Conservation (phyloP, 2,797 vertebrate species). For the Rousettus madagascariensis region DNA sequence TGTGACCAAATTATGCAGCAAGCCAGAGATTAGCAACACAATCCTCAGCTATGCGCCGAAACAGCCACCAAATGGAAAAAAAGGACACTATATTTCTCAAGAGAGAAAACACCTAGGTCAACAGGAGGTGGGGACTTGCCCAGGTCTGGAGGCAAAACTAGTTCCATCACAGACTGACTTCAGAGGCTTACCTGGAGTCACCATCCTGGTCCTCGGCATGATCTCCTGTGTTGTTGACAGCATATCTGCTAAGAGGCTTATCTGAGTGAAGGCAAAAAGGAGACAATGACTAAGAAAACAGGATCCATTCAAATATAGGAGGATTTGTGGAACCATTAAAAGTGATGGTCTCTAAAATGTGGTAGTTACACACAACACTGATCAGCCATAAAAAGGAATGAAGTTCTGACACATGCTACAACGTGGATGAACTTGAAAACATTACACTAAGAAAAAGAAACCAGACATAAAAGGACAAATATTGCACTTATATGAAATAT, state of each 20-base stretch:
- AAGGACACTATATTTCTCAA: not conserved
- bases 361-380: not conserved
- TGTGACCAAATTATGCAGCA: not conserved
- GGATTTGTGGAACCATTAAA: rapidly evolving
- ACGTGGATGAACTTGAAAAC: not conserved
- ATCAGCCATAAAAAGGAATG: not conserved
- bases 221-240: constrained; percentile 91
- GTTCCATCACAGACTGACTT: too few species aligned
- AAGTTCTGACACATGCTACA: not conserved
- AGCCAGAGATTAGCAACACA: not conserved
- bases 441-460: not conserved
- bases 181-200: constrained; percentile 91
- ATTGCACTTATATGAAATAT: not conserved
- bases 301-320: not conserved
- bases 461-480: not conserved
- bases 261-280: constrained; percentile 80
- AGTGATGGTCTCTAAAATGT: not conserved
- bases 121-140: not conserved
- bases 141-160: not conserved
- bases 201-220: constrained; percentile 93
- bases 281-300: not conserved
- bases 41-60: not conserved
- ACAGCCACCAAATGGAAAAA: not conserved
- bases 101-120: not conserved
- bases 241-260: constrained; percentile 94